Evolutionary conservation across 2,113 vertebrate genomes (phyloP).

Genomic region (Marmota flaviventris): DNA sequence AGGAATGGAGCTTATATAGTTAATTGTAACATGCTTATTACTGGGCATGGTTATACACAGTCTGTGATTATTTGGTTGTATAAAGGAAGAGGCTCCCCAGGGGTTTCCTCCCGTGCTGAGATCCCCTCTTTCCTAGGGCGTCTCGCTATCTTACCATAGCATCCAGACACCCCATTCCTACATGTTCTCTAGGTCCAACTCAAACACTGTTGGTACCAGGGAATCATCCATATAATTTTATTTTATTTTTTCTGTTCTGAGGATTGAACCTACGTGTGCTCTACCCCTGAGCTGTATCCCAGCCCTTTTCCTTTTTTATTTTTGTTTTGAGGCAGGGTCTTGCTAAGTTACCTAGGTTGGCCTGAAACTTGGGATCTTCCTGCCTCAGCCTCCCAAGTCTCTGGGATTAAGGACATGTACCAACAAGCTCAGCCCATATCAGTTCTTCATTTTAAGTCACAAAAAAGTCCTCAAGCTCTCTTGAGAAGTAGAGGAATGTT

Average conservation of each 20-base stretch:
- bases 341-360: background rate
- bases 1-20: background rate
- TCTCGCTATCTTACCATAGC: rapidly evolving
- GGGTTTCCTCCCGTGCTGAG: background rate
- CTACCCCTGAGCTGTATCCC: background rate
- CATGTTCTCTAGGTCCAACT: background rate
- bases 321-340: background rate
- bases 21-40: background rate
- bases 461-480: background rate
- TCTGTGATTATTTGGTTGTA: background rate
- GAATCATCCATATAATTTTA: background rate
- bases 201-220: background rate
- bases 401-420: too few species aligned
- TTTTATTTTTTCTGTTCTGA: too few species aligned
- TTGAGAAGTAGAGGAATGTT: background rate
- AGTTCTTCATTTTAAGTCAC: background rate
- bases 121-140: background rate
- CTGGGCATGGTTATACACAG: background rate
- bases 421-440: too few species aligned
- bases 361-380: background rate
- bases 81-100: background rate
- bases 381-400: too few species aligned
- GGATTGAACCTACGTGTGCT: background rate
- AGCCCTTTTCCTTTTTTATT: background rate
- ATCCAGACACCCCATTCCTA: background rate